Base-by-base conservation (phyloP, 2,888 invertebrate species). In the Sphecodes monilicornis region DNA sequence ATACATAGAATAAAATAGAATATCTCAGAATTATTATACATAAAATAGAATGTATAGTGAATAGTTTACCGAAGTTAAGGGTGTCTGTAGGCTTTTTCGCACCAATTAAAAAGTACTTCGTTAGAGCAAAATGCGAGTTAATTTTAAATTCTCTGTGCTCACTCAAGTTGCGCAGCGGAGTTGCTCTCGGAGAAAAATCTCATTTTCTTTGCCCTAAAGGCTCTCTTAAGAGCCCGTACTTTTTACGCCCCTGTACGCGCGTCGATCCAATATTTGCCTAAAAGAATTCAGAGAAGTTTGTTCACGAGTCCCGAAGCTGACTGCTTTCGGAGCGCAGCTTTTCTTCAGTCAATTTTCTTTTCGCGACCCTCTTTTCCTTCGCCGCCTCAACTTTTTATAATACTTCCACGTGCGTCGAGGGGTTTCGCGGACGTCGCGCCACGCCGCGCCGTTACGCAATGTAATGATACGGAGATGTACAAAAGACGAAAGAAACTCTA, bases 221-320 rank as follows among this genome's bases (percentile, higher is more conserved):
- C 87, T 90, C 89, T 91, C 91, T 88, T 89, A 85, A 76, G 80
- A 68, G 36, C 39, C 26, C 3, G 69, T 66, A 72, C 80, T 71
- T 72, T 78, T 84, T 84, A 77, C 71, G 69, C 68, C 84, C 86
- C 57, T 82, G 83, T 43, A 68, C 91, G 89, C 90, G 89, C 91
- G 88, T 90, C 90, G 89, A 90, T 91, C 91, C 93, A 93, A 92
- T 94, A 94, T 94, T 94, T 94, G 93, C 94, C 93, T 93, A 94
- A 94, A 94, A 92, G 93, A 94, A 94, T 94, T 94, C 92, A 93
- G 92, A 91, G 93, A 93, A 94, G 93, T 94, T 94, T 93, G 93
- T 94, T 92, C 93, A 94, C 92, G 93, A 92, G 90, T 90, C 91
- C 80, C 86, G 74, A 76, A 86, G 88, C 89, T 89, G 88, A 90